These are phyloP conservation scores for Ametastegia equiseti DNA, from an alignment of 2,888 invertebrate genomes.

Conservation along the genomic window DNA sequence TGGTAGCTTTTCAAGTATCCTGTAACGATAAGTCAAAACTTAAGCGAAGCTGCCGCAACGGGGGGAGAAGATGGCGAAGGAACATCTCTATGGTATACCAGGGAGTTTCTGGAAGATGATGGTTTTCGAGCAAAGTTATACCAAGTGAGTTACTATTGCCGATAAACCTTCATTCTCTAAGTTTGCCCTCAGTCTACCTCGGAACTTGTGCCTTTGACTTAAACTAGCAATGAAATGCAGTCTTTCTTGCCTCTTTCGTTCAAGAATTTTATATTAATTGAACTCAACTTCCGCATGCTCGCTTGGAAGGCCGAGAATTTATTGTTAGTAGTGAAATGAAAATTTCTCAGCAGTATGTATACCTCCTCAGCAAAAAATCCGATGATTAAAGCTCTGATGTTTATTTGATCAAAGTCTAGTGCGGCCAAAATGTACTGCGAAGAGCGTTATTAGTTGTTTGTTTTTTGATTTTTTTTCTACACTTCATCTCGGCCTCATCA, in stretches of 20 bases:
- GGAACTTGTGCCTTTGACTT: background rate
- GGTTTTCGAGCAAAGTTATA: slow-evolving; percentile 18
- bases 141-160: background rate
- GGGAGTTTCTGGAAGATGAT: background rate
- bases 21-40: background rate
- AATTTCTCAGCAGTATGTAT: background rate
- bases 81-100: background rate
- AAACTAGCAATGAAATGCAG: slow-evolving; percentile 6
- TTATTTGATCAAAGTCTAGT: slow-evolving; percentile 16
- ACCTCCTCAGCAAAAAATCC: background rate
- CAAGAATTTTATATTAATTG: slow-evolving; percentile 22
- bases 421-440: background rate
- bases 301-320: background rate
- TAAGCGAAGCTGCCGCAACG: background rate
- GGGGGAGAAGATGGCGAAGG: background rate
- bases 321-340: background rate
- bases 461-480: background rate
- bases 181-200: background rate
- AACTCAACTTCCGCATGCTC: background rate
- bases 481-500: background rate
- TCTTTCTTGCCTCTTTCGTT: background rate
- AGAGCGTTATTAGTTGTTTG: background rate
- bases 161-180: background rate
- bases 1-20: background rate
- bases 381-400: background rate